Evolutionary conservation across 2,113 vertebrate genomes (phyloP), one percentile per base, ranked within the genome.

Genomic region (Trematomus loennbergii): DNA sequence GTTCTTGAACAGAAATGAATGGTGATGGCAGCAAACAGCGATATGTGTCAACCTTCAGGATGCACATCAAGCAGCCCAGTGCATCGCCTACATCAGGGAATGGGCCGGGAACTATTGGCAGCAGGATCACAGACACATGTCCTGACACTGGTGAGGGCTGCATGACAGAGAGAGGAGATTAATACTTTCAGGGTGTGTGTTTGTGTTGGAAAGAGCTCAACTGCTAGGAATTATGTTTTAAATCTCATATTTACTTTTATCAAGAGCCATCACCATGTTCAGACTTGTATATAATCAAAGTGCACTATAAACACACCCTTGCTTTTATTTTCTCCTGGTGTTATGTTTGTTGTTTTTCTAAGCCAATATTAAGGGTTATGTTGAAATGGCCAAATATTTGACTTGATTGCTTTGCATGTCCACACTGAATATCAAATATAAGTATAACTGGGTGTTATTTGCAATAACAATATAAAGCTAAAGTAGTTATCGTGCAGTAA

Each of bases 1-100:
- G 40, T 22, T 16, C 72, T 67, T 10, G 10, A 46, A 53, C 50
- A 69, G 72, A 87, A 84, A 94, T 92, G 90, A 92, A 74, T 12
- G 63, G 65, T 5, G 79, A 86, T 54, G 67, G 75, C 61, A 67
- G 75, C 70, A 83, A 93, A 64, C 88, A 74, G 77, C 79, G 79
- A 8, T 95, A 91, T 72, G 94, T 95, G 84, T 95, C 95, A 16
- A 95, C 94, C 50, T 88, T 94, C 74, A 93, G 72, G 87, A 91
- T 95, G 61, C 83, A 89, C 65, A 81, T 94, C 78, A 85, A 89
- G 61, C 13, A 89, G 0, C 33, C 80, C 5, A 0, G 6, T 22
- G 79, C 72, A 33, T 16, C 73, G 1, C n/a, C 65, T 25, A 58
- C 65, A 43, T 4, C 73, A 45, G 64, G 9, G 15, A 87, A 52